These are phyloP conservation scores for Drosophila hamatofila DNA, from an alignment of 2,888 invertebrate genomes.

Conservation along the genomic window DNA sequence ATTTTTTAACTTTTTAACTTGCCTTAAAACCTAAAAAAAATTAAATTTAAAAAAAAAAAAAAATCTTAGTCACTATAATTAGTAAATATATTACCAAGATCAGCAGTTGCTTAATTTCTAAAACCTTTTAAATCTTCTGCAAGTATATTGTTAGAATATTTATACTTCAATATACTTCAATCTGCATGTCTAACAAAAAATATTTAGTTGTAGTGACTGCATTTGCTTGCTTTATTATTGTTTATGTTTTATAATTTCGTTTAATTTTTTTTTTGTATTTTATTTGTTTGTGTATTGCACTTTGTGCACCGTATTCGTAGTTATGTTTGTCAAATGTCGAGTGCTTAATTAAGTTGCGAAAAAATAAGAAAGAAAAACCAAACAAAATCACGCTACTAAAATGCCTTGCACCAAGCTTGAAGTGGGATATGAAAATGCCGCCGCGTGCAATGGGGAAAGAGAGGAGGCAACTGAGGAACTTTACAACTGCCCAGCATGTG, in stretches of 20 bases:
- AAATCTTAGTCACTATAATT: background rate
- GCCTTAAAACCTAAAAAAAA: too few species aligned
- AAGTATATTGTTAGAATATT: slow-evolving; percentile 13
- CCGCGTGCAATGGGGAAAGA: slow-evolving; percentile 29
- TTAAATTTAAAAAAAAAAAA: too few species aligned
- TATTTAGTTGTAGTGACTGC: slow-evolving; percentile 28
- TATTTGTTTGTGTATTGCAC: slow-evolving; percentile 18
- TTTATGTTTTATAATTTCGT: slow-evolving; percentile 7
- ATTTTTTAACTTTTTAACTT: too few species aligned
- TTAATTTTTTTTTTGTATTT: slow-evolving; percentile 1
- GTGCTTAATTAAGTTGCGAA: slow-evolving; percentile 47
- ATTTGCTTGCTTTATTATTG: slow-evolving; percentile 20
- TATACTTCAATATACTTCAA: slow-evolving; percentile 1
- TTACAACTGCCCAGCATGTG: slow-evolving; percentile 58
- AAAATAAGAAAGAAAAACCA: slow-evolving; percentile 4
- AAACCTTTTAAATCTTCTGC: background rate
- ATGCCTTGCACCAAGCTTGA: slow-evolving; percentile 29
- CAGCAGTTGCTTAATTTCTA: too few species aligned
- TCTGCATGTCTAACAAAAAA: slow-evolving; percentile 32
- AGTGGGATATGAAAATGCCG: slow-evolving; percentile 46
- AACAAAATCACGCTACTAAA: slow-evolving; percentile 53
- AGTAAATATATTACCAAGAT: background rate
- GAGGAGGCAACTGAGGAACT: slow-evolving; percentile 13
- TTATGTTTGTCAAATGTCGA: slow-evolving; percentile 46
- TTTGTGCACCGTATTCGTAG: slow-evolving; percentile 48